These are phyloP conservation scores for Anodontia alba DNA, from an alignment of 2,888 invertebrate genomes.

Conservation along the genomic window DNA sequence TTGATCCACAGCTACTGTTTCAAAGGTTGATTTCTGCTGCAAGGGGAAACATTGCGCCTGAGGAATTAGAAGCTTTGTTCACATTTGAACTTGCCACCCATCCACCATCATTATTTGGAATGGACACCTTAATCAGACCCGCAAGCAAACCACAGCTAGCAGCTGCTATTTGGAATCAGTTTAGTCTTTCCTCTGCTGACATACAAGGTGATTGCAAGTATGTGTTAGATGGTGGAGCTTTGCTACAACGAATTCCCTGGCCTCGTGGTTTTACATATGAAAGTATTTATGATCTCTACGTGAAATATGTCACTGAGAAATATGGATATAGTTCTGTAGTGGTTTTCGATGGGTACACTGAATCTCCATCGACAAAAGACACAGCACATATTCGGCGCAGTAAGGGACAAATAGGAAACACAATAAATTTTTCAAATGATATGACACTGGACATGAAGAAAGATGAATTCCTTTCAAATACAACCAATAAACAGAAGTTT, in stretches of 20 bases:
- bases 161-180: neutral
- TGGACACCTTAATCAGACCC: neutral
- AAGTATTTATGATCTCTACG: constrained; percentile 1
- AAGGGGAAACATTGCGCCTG: neutral
- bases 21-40: constrained; percentile 22
- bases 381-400: constrained; percentile 10
- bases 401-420: constrained; percentile 1
- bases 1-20: neutral
- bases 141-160: neutral
- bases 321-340: constrained; percentile 14
- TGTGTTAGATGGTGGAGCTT: constrained; percentile 22
- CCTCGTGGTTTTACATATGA: neutral
- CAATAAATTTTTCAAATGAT: neutral
- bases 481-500: neutral
- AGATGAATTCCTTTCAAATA: neutral
- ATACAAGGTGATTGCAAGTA: constrained; percentile 6
- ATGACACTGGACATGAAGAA: neutral
- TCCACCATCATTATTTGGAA: constrained; percentile 6
- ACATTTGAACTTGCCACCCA: constrained; percentile 14
- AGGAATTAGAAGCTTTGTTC: neutral
- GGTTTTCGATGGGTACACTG: constrained; percentile 24
- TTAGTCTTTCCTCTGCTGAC: neutral
- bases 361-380: constrained; percentile 15
- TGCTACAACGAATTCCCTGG: constrained; percentile 13
- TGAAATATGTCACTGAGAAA: neutral